Conservation (phyloP, 30 jellyfish, hydroid and myxozoan genomes). For the Hydractinia echinata region DNA sequence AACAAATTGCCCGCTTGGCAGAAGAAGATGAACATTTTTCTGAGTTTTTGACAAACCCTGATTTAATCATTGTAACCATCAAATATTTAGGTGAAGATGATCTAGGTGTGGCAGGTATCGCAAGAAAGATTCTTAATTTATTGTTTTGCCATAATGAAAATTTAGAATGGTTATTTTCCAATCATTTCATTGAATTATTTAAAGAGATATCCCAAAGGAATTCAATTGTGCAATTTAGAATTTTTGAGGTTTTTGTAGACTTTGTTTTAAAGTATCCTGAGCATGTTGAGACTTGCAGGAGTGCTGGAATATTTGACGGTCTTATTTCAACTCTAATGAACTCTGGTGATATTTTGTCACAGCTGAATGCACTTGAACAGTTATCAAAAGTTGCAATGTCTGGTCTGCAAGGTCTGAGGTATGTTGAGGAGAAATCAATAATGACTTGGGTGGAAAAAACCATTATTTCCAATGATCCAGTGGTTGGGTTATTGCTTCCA, state of each 20-base stretch:
- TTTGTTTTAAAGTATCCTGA: slow-evolving; percentile 20
- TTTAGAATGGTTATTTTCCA: slow-evolving; percentile 36
- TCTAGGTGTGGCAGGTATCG: slow-evolving; percentile 32
- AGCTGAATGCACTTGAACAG: slow-evolving; percentile 64
- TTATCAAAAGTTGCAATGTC: slow-evolving; percentile 46
- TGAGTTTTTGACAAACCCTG: slow-evolving; percentile 31
- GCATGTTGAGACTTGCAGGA: not conserved
- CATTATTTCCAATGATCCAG: slow-evolving; percentile 38
- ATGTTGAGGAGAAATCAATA: slow-evolving; percentile 36
- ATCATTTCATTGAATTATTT: slow-evolving; percentile 18
- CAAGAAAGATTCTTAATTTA: slow-evolving; percentile 28
- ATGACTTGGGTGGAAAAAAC: slow-evolving; percentile 28
- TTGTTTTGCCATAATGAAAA: not conserved
- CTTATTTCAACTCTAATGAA: slow-evolving; percentile 39
- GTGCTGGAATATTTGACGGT: slow-evolving; percentile 21
- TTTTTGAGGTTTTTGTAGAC: slow-evolving; percentile 64
- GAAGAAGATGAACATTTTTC: not conserved
- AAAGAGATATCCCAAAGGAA: slow-evolving; percentile 15
- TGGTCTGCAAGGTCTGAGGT: slow-evolving; percentile 42
- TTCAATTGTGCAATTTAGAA: slow-evolving; percentile 60
- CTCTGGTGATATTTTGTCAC: slow-evolving; percentile 51
- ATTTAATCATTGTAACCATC: not conserved
- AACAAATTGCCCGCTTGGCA: slow-evolving; percentile 24
- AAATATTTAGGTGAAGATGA: slow-evolving; percentile 8
- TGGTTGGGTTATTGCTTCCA: slow-evolving; percentile 45